Conservation (phyloP, 2,113 vertebrate species). For the Phoenicopterus ruber region DNA sequence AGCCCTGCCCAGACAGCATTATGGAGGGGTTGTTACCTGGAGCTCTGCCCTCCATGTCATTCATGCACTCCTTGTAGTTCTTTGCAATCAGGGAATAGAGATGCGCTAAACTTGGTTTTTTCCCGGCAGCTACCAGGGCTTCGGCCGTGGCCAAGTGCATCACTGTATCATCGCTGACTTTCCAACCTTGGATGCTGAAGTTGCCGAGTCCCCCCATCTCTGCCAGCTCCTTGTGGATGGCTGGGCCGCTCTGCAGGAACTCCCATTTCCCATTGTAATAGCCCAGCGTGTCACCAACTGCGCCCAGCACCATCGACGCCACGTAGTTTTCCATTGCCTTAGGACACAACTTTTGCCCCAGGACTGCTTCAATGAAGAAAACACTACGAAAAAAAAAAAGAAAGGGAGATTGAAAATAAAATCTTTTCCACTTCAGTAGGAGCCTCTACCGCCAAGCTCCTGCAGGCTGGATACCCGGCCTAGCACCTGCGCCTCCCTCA, state of each 20-base stretch:
- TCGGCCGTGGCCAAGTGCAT: conserved; percentile 86
- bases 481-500: fast-evolving
- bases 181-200: conserved; percentile 65
- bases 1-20: background rate
- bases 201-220: conserved; percentile 72
- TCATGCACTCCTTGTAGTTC: conserved; percentile 80
- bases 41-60: conserved; percentile 77
- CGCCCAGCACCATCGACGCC: conserved; percentile 80
- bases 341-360: background rate
- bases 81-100: conserved; percentile 75
- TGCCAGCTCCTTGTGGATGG: conserved; percentile 75
- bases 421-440: background rate
- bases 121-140: conserved; percentile 71
- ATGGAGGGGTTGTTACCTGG: conserved; percentile 72
- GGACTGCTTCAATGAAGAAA: background rate
- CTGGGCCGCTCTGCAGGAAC: conserved; percentile 61
- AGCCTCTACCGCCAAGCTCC: background rate
- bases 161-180: conserved; percentile 81
- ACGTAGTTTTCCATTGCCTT: conserved; percentile 66
- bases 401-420: background rate
- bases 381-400: background rate
- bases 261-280: conserved; percentile 75
- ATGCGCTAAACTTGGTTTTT: background rate
- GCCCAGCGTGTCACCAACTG: conserved; percentile 77
- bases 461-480: background rate